phyloP scores from a whole-genome alignment of 2,113 vertebrate species.

The Macquaria ambigua region DNA sequence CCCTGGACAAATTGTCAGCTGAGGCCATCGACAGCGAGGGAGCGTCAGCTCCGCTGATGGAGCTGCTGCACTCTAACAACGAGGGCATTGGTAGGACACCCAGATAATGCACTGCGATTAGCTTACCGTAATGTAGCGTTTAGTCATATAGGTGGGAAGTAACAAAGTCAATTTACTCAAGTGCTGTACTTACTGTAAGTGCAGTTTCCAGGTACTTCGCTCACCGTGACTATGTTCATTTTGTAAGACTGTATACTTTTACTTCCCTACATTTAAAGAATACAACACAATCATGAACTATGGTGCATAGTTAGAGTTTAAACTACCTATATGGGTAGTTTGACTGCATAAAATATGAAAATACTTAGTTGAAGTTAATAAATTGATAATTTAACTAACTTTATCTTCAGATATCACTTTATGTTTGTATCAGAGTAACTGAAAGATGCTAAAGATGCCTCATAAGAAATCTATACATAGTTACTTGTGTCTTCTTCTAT shows the following conservation, averaged over 20 bases:
- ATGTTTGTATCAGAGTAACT: not conserved
- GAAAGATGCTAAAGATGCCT: not conserved
- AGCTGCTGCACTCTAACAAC: slow-evolving; percentile 95
- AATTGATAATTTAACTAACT: not conserved
- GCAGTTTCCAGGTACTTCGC: slow-evolving; percentile 31
- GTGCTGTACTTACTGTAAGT: slow-evolving; percentile 38
- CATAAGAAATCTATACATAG: not conserved
- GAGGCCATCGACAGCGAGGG: slow-evolving; percentile 93
- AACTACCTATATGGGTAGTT: not conserved
- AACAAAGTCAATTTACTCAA: slow-evolving; percentile 30
- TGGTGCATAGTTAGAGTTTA: not conserved
- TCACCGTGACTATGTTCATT: not conserved
- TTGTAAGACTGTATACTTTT: not conserved
- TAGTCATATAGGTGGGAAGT: slow-evolving; percentile 17
- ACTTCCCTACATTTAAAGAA: not conserved
- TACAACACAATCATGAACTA: not conserved
- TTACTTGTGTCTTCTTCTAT: not conserved
- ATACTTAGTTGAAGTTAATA: not conserved
- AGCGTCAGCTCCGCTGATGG: slow-evolving; percentile 93
- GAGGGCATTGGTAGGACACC: slow-evolving; percentile 93
- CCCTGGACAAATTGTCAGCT: slow-evolving; percentile 94
- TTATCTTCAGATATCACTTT: not conserved
- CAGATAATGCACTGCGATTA: slow-evolving; percentile 18
- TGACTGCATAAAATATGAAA: not conserved
- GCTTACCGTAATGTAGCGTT: slow-evolving; percentile 26